These are phyloP conservation scores for Oceanodroma leucorhoa DNA, from an alignment of 2,797 vertebrate species.

Conservation along the genomic window DNA sequence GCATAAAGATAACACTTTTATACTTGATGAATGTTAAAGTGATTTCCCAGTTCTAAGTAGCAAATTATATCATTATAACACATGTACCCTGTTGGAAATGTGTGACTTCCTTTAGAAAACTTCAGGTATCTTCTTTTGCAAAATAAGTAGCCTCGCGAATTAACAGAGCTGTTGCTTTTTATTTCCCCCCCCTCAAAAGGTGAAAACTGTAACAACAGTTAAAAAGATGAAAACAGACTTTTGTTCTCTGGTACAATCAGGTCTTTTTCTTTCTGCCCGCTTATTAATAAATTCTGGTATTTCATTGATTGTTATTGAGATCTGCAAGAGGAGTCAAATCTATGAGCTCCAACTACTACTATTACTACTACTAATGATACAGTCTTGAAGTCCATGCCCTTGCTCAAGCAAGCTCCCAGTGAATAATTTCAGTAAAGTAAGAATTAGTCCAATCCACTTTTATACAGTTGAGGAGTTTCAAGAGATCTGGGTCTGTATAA, in stretches of 20 bases:
- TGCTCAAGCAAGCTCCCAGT: not conserved
- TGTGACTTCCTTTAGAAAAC: not conserved
- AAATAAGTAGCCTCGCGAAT: not conserved
- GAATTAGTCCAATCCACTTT: not conserved
- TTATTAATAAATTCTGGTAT: not conserved
- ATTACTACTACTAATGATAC: not conserved
- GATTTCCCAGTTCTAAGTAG: not conserved
- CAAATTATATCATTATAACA: not conserved
- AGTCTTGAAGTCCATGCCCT: not conserved
- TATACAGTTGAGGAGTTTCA: not conserved
- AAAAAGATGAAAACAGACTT: not conserved
- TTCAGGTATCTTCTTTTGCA: not conserved
- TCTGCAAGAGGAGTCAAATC: not conserved
- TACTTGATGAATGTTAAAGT: not conserved
- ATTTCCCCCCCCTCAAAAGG: accelerated
- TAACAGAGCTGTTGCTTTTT: not conserved
- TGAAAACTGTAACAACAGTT: not conserved
- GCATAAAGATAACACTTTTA: not conserved
- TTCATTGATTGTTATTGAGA: not conserved
- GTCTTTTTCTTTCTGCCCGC: not conserved
- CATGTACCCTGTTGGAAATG: not conserved
- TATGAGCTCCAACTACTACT: not conserved
- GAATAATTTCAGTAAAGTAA: not conserved
- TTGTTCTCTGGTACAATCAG: not conserved
- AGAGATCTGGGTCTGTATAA: not conserved